These are phyloP conservation scores for Chaetodon trifasciatus DNA, from an alignment of 2,797 vertebrate species.

Conservation along the genomic window DNA sequence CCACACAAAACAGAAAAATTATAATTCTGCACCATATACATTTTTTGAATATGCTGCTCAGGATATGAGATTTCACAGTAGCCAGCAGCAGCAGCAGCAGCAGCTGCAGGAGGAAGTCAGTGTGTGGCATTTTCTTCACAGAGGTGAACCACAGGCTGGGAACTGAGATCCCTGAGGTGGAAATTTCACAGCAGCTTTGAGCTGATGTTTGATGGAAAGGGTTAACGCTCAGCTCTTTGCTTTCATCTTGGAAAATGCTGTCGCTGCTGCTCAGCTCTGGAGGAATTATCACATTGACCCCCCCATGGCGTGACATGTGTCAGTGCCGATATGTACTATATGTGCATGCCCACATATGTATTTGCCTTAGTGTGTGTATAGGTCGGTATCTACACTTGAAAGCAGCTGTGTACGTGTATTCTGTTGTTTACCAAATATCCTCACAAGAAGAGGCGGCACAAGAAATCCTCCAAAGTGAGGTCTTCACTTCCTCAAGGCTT, in stretches of 20 bases:
- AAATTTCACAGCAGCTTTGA: slow-evolving; percentile 63
- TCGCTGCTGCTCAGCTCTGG: slow-evolving; percentile 64
- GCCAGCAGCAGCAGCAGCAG: not conserved
- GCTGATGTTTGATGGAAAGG: slow-evolving; percentile 49
- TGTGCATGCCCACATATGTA: not conserved
- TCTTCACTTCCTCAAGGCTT: not conserved
- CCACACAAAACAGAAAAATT: not conserved
- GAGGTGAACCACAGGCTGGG: slow-evolving; percentile 46
- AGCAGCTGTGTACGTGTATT: not conserved
- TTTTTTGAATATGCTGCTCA: not conserved
- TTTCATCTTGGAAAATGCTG: slow-evolving; percentile 71
- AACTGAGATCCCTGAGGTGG: slow-evolving; percentile 27
- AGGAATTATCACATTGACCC: slow-evolving; percentile 62
- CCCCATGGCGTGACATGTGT: slow-evolving; percentile 45
- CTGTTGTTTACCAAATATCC: not conserved
- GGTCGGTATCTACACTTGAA: not conserved
- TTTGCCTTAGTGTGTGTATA: not conserved
- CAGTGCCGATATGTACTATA: slow-evolving; percentile 31
- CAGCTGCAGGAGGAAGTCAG: slow-evolving; percentile 18
- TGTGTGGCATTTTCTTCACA: slow-evolving; percentile 7
- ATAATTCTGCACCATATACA: not conserved
- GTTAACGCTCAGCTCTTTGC: slow-evolving; percentile 61
- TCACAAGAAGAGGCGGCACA: not conserved
- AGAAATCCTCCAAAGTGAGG: not conserved
- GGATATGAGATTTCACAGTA: not conserved